Percentiles rank a stretch among this genome's conserved stretches.
Evolutionary conservation across 2,888 invertebrate genomes (phyloP).

Genomic region (Alcis repandata): DNA sequence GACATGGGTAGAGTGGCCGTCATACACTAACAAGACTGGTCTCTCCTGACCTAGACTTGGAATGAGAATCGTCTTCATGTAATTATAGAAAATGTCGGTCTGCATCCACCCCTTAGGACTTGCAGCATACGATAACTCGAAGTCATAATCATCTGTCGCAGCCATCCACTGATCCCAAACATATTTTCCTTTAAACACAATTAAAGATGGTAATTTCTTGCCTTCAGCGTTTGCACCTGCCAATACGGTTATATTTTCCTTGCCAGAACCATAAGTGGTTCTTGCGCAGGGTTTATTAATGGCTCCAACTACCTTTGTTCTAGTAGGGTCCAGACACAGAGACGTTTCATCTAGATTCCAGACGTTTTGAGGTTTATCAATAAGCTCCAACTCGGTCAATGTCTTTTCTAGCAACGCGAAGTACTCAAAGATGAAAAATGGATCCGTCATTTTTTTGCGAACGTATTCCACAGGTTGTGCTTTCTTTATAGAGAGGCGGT

Average conservation of each 20-base stretch:
- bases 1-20: conserved; percentile 54
- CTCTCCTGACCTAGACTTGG: conserved; percentile 51
- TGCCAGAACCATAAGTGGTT: conserved; percentile 41
- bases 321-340: too few relatives aligned
- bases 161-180: conserved; percentile 50
- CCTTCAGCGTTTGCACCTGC: conserved; percentile 45
- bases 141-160: conserved; percentile 44
- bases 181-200: conserved; percentile 46
- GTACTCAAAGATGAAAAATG: too few relatives aligned
- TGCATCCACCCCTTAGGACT: conserved; percentile 62
- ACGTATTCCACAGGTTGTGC: too few relatives aligned
- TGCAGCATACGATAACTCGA: conserved; percentile 56
- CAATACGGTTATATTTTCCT: conserved; percentile 48
- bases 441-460: too few relatives aligned
- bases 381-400: too few relatives aligned
- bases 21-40: conserved; percentile 57
- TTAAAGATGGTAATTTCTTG: conserved; percentile 42
- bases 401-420: too few relatives aligned
- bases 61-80: conserved; percentile 53
- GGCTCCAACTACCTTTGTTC: too few relatives aligned
- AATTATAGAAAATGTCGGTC: conserved; percentile 56
- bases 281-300: conserved; percentile 40
- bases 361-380: too few relatives aligned
- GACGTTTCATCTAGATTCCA: too few relatives aligned
- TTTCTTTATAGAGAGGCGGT: too few relatives aligned